These are phyloP conservation scores for Pyrocephalus nanus DNA, from an alignment of 2,797 vertebrate genomes.

Conservation along the genomic window DNA sequence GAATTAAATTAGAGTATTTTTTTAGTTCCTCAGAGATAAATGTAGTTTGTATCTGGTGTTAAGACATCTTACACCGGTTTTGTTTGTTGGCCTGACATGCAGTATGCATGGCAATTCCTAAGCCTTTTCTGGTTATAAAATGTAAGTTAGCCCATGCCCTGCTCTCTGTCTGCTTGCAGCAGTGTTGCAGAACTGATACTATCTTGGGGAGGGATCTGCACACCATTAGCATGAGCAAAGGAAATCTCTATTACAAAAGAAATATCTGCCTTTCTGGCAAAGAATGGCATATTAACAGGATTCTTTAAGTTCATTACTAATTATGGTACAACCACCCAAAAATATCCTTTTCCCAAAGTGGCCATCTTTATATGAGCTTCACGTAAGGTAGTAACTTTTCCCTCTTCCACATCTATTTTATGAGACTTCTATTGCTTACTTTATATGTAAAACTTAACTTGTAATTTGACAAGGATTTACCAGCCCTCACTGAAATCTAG, in stretches of 20 bases:
- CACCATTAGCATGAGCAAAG: neutral
- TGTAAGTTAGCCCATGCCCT: neutral
- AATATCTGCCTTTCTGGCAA: neutral
- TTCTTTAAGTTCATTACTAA: neutral
- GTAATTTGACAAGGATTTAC: neutral
- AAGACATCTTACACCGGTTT: neutral
- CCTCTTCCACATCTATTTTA: neutral
- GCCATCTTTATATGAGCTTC: rapidly evolving
- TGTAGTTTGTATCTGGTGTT: neutral
- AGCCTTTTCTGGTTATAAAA: neutral
- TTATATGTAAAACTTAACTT: neutral
- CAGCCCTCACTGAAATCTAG: neutral
- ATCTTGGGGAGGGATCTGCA: neutral
- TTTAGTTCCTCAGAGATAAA: neutral
- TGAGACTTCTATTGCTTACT: neutral
- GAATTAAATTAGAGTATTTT: neutral
- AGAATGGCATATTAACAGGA: neutral
- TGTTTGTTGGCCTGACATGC: neutral
- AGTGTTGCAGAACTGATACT: neutral
- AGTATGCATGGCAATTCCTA: neutral
- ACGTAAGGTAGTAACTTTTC: neutral
- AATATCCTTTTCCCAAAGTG: neutral
- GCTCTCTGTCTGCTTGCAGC: neutral
- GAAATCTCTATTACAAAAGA: neutral
- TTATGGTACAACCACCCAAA: neutral